Base-by-base conservation (phyloP, 2,888 invertebrate genomes). In the Endomychus coccineus region DNA sequence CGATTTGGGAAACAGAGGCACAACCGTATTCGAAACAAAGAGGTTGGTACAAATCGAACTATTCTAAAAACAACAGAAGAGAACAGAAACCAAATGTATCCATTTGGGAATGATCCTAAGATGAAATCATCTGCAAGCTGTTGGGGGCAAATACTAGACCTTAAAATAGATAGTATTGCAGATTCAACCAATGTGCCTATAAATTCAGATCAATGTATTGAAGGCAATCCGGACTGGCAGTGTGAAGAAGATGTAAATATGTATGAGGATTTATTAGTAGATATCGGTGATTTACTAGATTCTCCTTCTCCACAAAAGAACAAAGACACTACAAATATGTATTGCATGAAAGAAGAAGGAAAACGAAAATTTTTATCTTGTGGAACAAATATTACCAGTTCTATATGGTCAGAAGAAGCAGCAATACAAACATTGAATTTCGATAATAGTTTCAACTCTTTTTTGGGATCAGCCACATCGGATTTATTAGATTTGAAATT, bases 261-360 rank as follows among this genome's bases (percentile, higher is more conserved):
- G 49, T 75, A 74, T 49, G 73, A 74, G 43, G 75, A 76, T 52
- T 61, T 77, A 46, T 75, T 75, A n/a, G 73, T 75, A 47, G 74
- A 76, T 55, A 71, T 77, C 44, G 70, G 73, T 40, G 73, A 74
- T 48, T 58, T 77, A 38, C 62, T 77, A 28, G 71, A 76, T 42
- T 75, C 77, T 25, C 75, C 76, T 10, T 70, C 70, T 39, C 72
- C 74, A 42, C 45, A 45, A 16, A 47, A 51, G 22, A 57, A 58
- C 27, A 55, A 58, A 34, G 55, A 54, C 44, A 54, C 59, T 52
- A 59, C 59, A 41, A 55, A 58, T 41, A 51, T 55, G 17, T 55
- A 56, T 29, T 58, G 61, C 39, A 53, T 55, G 49, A 47, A 54
- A 25, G 52, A 55, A 38, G 47, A 48, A 2, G 56, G 56, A 29